Percentiles rank a stretch among this genome's conserved stretches.
phyloP scores from a whole-genome alignment of 2,888 invertebrate genomes.

The Ophonus ardosiacus region DNA sequence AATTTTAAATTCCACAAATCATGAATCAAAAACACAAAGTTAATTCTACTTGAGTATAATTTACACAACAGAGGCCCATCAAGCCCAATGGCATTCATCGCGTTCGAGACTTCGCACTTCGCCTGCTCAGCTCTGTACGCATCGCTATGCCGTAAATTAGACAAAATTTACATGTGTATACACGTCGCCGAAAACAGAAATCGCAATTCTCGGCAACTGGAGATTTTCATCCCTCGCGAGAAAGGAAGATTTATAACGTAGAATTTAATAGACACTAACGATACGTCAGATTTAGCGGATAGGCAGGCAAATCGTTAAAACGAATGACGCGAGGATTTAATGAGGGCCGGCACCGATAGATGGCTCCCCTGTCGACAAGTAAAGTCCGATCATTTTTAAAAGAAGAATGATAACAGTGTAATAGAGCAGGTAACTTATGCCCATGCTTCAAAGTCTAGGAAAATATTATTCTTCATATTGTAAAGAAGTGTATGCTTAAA shows the following conservation, averaged over 20 bases:
- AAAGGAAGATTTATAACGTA: conserved; percentile 49
- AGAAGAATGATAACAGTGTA: conserved; percentile 35
- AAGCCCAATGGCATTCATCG: neutral
- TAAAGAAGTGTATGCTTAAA: conserved; percentile 39
- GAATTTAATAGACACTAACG: conserved; percentile 65
- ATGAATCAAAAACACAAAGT: too few species aligned
- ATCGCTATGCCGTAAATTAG: conserved; percentile 20
- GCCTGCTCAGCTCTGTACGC: neutral
- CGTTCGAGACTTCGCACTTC: neutral
- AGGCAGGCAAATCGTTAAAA: conserved; percentile 68
- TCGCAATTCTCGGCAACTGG: conserved; percentile 45
- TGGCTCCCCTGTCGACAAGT: conserved; percentile 49
- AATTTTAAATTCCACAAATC: too few species aligned
- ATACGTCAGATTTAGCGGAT: conserved; percentile 68
- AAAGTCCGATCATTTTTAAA: conserved; percentile 37
- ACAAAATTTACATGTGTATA: conserved; percentile 49
- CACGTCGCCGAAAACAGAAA: conserved; percentile 40
- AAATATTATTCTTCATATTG: conserved; percentile 24
- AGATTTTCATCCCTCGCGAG: conserved; percentile 47
- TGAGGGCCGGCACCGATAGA: conserved; percentile 67
- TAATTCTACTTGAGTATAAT: neutral
- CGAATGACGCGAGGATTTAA: conserved; percentile 71
- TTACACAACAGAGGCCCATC: conserved; percentile 13
- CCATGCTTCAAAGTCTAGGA: neutral
- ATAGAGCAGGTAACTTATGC: conserved; percentile 34